Evolutionary conservation across 2,888 invertebrate genomes (phyloP).

Genomic region (Caenorhabditis sinica): DNA sequence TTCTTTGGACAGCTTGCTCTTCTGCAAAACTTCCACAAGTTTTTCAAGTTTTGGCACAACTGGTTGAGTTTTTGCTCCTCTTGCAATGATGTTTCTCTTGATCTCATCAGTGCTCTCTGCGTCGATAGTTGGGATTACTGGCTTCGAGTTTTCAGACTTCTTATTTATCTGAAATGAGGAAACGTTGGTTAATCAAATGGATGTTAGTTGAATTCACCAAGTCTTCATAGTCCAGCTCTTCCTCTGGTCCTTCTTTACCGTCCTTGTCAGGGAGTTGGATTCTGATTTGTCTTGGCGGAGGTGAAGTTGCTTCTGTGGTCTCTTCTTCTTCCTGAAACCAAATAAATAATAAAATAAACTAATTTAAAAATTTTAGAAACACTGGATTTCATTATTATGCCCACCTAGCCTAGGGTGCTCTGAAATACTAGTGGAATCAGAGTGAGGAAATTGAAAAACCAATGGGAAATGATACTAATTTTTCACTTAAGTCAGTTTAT

Average conservation of each 20-base stretch:
- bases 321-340: constrained; percentile 27
- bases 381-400: too few relatives aligned
- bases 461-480: too few relatives aligned
- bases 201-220: constrained; percentile 36
- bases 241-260: constrained; percentile 43
- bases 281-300: constrained; percentile 65
- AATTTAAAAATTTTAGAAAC: too few relatives aligned
- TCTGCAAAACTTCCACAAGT: constrained; percentile 76
- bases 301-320: constrained; percentile 50
- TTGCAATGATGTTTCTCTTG: constrained; percentile 52
- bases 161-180: constrained; percentile 33
- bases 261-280: constrained; percentile 68
- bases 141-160: constrained; percentile 26
- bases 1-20: constrained; percentile 75
- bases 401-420: too few relatives aligned
- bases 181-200: neutral
- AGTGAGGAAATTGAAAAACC: too few relatives aligned
- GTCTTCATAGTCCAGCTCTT: constrained; percentile 66
- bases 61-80: constrained; percentile 59
- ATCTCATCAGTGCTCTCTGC: constrained; percentile 59
- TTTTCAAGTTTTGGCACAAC: constrained; percentile 75
- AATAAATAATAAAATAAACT: neutral
- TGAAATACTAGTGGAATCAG: too few relatives aligned
- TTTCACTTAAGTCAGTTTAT: too few relatives aligned
- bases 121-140: constrained; percentile 38